Conservation (phyloP, 92 coral and sea anemone genomes). For the Diadumene lineata region DNA sequence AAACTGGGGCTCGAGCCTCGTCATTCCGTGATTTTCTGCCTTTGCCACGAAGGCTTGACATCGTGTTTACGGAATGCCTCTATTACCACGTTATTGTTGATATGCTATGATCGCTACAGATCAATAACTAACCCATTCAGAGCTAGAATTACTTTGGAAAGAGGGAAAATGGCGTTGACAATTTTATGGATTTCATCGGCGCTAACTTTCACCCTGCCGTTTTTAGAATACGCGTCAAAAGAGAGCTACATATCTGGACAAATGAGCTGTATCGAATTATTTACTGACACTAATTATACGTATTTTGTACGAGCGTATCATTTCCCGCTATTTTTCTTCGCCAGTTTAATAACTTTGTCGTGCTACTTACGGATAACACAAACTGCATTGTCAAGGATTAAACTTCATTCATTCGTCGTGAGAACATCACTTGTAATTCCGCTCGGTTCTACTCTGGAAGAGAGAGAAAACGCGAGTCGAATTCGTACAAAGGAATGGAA, state of each 20-base stretch:
- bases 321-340: constrained; percentile 57
- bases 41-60: constrained; percentile 72
- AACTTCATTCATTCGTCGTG: constrained; percentile 57
- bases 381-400: constrained; percentile 74
- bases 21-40: constrained; percentile 56
- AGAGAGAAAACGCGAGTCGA: constrained; percentile 34
- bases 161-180: constrained; percentile 48
- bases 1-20: constrained; percentile 46
- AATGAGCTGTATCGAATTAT: constrained; percentile 36
- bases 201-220: constrained; percentile 48
- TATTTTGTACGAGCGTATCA: constrained; percentile 60
- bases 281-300: constrained; percentile 39
- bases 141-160: constrained; percentile 51
- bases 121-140: constrained; percentile 79
- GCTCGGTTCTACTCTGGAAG: constrained; percentile 16
- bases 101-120: constrained; percentile 76
- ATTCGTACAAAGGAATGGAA: constrained; percentile 70
- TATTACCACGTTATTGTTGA: constrained; percentile 59
- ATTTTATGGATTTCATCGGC: constrained; percentile 51
- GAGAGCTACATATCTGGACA: not conserved
- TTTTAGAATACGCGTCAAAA: constrained; percentile 67
- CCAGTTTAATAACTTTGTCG: constrained; percentile 56
- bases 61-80: constrained; percentile 81
- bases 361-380: constrained; percentile 77
- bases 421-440: constrained; percentile 66